Evolutionary conservation across 2,888 invertebrate species (phyloP), one percentile per base, ranked within the genome.

Genomic region (Hirtodrosophila cameraria): DNA sequence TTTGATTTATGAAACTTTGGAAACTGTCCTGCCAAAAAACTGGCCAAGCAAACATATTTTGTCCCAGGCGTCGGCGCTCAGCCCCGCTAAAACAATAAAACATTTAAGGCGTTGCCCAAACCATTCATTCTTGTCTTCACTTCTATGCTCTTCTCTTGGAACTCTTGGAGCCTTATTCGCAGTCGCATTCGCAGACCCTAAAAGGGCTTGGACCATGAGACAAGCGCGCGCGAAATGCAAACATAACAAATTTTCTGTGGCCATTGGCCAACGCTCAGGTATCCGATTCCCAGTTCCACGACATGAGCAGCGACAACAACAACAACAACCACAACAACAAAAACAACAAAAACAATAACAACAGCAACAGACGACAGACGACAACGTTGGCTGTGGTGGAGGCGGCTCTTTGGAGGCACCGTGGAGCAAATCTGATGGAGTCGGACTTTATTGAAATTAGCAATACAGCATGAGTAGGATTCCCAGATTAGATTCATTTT

Each of bases 211-310:
- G 52, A 31, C 55, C 62, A 36, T 49, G 57, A 38, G 57, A 69
- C 70, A 58, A 53, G 64, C 71, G 71, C 54, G 71, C 71, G 71
- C 71, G 75, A 75, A 58, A 30, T 54, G 38, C 54, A 42, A 48
- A 62, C 50, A 67, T 35, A 45, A 43, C 23, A 36, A 31, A 58
- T 60, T 64, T 74, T 78, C 57, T 76, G 61, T 76, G 83, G 63
- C 86, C 80, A 85, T 75, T 84, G 85, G 82, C 60, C 81, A 64
- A 58, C 57, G 38, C 61, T 69, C 83, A 86, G 79, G 86, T 80
- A 80, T 80, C 79, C 78, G 58, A 86, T 80, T 80, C 70, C 74
- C 63, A 70, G 49, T 54, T 54, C 59, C 71, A 75, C 72, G 76
- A 82, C 83, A 72, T 79, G 83, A 66, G 59, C 76, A 76, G 61